phyloP scores from a whole-genome alignment of 2,113 vertebrate species.

The Rhipidura dahli region DNA sequence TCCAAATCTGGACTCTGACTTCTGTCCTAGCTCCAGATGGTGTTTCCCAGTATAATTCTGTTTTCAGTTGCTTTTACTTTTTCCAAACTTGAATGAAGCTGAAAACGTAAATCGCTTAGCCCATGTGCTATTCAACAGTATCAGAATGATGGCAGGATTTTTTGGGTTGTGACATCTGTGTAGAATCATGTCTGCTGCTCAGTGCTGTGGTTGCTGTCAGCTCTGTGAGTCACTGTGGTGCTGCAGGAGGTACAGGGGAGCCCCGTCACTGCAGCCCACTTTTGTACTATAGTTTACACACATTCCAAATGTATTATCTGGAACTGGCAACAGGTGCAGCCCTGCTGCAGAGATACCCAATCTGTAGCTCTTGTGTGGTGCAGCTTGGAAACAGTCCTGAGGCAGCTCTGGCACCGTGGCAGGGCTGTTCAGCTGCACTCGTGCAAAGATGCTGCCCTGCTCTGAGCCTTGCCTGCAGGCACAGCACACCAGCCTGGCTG shows the following conservation, averaged over 20 bases:
- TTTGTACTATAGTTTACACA: neutral
- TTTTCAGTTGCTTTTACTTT: neutral
- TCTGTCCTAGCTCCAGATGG: neutral
- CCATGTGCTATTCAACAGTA: neutral
- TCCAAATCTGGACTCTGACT: neutral
- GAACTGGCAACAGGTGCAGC: neutral
- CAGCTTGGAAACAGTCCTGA: neutral
- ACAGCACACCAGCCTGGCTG: neutral
- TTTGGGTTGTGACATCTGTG: neutral
- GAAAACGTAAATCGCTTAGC: neutral
- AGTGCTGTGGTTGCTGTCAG: neutral
- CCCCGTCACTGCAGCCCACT: neutral
- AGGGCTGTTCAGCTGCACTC: fast-evolving
- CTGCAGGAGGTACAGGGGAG: neutral
- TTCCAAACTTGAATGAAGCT: neutral
- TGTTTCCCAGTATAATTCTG: neutral
- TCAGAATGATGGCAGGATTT: neutral
- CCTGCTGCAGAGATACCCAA: neutral
- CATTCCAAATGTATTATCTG: neutral
- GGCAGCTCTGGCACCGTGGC: neutral
- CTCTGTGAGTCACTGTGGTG: fast-evolving
- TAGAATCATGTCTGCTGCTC: neutral
- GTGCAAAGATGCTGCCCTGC: neutral
- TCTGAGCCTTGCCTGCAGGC: neutral
- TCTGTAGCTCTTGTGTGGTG: neutral